These are phyloP conservation scores for Idaea straminata DNA, from an alignment of 2,888 invertebrate species.

Conservation along the genomic window DNA sequence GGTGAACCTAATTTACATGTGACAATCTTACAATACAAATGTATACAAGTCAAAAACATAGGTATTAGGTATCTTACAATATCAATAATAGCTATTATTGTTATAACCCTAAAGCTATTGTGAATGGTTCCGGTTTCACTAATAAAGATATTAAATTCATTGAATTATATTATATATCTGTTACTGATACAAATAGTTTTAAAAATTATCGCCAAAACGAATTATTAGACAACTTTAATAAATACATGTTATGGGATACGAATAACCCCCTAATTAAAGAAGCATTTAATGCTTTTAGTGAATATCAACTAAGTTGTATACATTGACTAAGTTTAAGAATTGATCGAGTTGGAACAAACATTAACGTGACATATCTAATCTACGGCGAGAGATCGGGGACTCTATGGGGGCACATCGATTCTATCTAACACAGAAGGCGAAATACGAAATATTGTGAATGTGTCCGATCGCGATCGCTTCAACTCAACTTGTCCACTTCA, in stretches of 20 bases:
- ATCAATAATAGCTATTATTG: slow-evolving; percentile 74
- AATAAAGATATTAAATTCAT: slow-evolving; percentile 54
- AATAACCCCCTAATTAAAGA: slow-evolving; percentile 55
- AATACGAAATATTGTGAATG: slow-evolving; percentile 54
- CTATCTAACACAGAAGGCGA: slow-evolving; percentile 75
- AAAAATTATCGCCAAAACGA: slow-evolving; percentile 42
- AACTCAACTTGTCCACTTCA: slow-evolving; percentile 56
- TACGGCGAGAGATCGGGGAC: slow-evolving; percentile 62
- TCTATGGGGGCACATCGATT: slow-evolving; percentile 69
- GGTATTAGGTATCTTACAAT: slow-evolving; percentile 62
- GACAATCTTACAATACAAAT: slow-evolving; percentile 71
- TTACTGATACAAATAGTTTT: slow-evolving; percentile 44
- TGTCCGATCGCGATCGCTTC: slow-evolving; percentile 58
- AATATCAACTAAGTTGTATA: slow-evolving; percentile 72
- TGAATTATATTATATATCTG: slow-evolving; percentile 52
- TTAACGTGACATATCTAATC: slow-evolving; percentile 69
- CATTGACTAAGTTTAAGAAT: slow-evolving; percentile 67
- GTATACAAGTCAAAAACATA: slow-evolving; percentile 80
- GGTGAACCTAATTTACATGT: slow-evolving; percentile 71
- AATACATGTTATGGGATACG: slow-evolving; percentile 53
- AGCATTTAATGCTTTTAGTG: slow-evolving; percentile 71
- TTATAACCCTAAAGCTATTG: slow-evolving; percentile 75
- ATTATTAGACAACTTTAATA: slow-evolving; percentile 40
- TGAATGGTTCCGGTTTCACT: slow-evolving; percentile 70
- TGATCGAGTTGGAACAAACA: slow-evolving; percentile 69